Base-by-base conservation (phyloP, 2,113 vertebrate species). In the Delphinapterus leucas region DNA sequence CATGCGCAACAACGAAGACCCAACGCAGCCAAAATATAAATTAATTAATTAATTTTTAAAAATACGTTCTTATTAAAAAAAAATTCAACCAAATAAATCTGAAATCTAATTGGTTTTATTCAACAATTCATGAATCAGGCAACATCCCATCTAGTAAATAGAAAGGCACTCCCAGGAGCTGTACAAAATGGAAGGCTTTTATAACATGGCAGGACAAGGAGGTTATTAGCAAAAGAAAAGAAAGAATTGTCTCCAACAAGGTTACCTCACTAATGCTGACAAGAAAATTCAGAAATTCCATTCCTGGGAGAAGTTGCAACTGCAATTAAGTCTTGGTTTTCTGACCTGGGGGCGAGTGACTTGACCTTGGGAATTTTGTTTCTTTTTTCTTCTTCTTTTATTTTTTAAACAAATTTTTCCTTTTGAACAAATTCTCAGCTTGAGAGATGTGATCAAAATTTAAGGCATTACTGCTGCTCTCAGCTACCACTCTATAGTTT, bases 301-400 rank as follows among this genome's bases (percentile, higher is more conserved):
- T 58, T 58, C 77, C 13, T 36, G 21, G 13, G 53, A 80, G 53
- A 80, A 13, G 23, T 25, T 80, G 53, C 5, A 15, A 65, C 28
- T 65, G 26, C n/a, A 36, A 58, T 58, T 38, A 80, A 80, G 21
- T 58, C 53, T 26, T 58, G 20, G 21, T 80, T 58, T 80, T n/a
- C 33, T 58, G 53, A 58, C 77, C 7, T 80, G 53, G 33, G 38
- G 33, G 55, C 7, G 1, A 80, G 12, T 80, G n/a, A 80, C 33
- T 26, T 80, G n/a, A 36, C 53, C 7, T 58, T 80, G 53, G 53
- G 21, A 36, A 4, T 58, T 8, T 38, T 80, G 53, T 58, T 38
- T 58, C n/a, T 80, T 80, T 80, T 80, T 80, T 80, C n/a, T 80
- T 58, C 33, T 80, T 80, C n/a, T 58, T 58, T 58, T 80, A 17